Conservation (phyloP, 1,140 invertebrate genomes). For the Epicauta chinensis region DNA sequence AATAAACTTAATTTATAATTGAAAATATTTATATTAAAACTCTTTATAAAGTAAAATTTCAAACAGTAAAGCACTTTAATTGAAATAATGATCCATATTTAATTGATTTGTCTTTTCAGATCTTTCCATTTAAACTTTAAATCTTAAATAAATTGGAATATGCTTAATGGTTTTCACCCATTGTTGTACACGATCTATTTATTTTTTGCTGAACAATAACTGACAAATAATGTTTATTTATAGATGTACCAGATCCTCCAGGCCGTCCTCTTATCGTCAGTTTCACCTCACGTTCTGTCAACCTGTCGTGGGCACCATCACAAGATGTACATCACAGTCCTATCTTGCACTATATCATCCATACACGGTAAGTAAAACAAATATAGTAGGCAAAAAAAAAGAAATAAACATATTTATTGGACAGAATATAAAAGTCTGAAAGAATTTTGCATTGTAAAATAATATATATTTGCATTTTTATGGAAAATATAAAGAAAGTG, state of each 20-base stretch:
- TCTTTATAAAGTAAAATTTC: too few relatives aligned
- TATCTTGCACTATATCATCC: constrained; percentile 67
- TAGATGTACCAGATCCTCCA: constrained; percentile 65
- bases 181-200: too few relatives aligned
- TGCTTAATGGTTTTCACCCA: too few relatives aligned
- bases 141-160: too few relatives aligned
- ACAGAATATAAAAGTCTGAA: neutral
- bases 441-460: neutral
- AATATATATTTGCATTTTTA: too few relatives aligned
- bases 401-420: neutral
- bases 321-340: constrained; percentile 62
- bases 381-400: neutral
- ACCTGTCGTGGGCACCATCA: constrained; percentile 68
- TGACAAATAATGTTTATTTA: constrained; percentile 23
- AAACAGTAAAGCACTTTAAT: too few relatives aligned
- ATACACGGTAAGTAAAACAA: constrained; percentile 56
- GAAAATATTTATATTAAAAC: too few relatives aligned
- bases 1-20: too few relatives aligned
- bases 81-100: too few relatives aligned
- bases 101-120: too few relatives aligned
- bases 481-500: too few relatives aligned
- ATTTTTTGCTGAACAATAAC: neutral
- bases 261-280: constrained; percentile 63
- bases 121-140: too few relatives aligned
- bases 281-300: constrained; percentile 67